Conservation (phyloP, 2,113 vertebrate genomes). For the Pungitius pungitius region DNA sequence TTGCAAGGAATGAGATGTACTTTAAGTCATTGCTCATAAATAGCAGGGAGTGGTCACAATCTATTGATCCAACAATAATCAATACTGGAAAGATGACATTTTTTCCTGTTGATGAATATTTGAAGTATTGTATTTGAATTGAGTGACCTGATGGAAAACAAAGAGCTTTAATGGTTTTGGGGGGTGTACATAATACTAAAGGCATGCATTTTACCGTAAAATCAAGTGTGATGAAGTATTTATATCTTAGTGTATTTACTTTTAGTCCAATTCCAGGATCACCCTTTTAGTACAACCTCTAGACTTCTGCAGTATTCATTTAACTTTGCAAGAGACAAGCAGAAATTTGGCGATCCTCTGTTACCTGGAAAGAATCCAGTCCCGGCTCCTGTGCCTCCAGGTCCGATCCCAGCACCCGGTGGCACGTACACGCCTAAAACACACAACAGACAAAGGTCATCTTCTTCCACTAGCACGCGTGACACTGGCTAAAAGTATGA, state of each 20-base stretch:
- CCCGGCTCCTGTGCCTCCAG: constrained; percentile 71
- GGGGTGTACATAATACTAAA: not conserved
- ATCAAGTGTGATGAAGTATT: not conserved
- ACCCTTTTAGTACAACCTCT: constrained; percentile 13
- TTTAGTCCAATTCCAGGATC: not conserved
- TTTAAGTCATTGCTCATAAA: not conserved
- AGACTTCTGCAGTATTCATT: constrained; percentile 12
- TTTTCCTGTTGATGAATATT: not conserved
- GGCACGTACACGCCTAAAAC: constrained; percentile 80
- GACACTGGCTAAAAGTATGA: not conserved
- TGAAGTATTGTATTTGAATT: not conserved
- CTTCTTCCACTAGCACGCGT: not conserved
- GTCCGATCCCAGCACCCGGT: constrained; percentile 66
- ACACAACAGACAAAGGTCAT: constrained; percentile 39
- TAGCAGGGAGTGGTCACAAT: not conserved
- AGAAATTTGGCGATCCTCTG: constrained; percentile 32
- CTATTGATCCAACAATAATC: not conserved
- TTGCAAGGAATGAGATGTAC: not conserved
- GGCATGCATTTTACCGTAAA: not conserved
- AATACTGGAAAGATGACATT: not conserved
- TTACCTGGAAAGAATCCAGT: constrained; percentile 79
- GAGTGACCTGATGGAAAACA: not conserved
- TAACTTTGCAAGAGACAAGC: too few relatives aligned
- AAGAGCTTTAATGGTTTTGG: not conserved
- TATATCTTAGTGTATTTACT: not conserved